Evolutionary conservation across 1,140 invertebrate genomes (phyloP).

Genomic region (Habropoda laboriosa): DNA sequence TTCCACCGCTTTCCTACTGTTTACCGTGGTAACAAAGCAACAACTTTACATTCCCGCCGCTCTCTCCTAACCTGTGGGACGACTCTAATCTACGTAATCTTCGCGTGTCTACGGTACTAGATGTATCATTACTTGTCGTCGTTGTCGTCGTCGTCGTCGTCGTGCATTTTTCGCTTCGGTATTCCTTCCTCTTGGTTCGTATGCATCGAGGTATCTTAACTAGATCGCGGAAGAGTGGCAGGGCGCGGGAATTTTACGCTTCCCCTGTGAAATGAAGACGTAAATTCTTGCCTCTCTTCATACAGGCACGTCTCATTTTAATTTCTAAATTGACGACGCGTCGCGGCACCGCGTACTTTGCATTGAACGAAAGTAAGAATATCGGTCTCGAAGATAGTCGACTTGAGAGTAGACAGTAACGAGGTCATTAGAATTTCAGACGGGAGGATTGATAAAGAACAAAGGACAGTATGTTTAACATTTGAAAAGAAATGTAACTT

Average conservation of each 20-base stretch:
- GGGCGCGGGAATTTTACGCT: background rate
- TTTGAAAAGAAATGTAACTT: too few relatives aligned
- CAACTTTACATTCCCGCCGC: slow-evolving; percentile 36
- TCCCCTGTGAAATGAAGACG: background rate
- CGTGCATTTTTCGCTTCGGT: background rate
- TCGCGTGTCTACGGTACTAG: slow-evolving; percentile 16
- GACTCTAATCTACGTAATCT: slow-evolving; percentile 30
- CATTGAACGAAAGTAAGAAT: background rate
- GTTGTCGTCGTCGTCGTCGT: background rate
- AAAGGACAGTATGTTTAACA: too few relatives aligned
- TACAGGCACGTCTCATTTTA: background rate
- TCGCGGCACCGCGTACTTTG: background rate
- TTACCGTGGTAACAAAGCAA: slow-evolving; percentile 37
- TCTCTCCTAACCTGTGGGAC: slow-evolving; percentile 5
- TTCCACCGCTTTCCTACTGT: slow-evolving; percentile 49
- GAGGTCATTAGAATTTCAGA: background rate
- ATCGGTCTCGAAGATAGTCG: background rate
- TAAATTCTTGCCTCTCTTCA: background rate
- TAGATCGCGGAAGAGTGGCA: too few relatives aligned
- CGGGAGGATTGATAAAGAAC: background rate
- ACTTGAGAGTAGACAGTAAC: background rate
- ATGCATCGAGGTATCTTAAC: background rate
- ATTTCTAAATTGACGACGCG: background rate
- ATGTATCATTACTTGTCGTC: slow-evolving; percentile 24
- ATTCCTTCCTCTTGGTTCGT: background rate